These are phyloP conservation scores for Brachionus rotundiformis DNA, from an alignment of 1,140 invertebrate genomes.

Conservation along the genomic window DNA sequence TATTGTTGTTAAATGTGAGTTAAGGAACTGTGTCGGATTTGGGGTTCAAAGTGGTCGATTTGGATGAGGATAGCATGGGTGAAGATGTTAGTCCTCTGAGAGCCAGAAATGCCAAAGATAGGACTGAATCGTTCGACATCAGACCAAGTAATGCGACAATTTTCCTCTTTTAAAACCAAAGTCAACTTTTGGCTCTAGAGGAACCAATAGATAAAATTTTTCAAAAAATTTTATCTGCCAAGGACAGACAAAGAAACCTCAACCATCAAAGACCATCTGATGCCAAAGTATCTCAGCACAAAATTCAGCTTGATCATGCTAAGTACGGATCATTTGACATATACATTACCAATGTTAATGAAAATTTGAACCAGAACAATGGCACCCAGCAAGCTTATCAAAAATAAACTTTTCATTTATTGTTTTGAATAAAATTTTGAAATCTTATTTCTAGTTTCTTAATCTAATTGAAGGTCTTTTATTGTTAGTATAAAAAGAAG, in stretches of 20 bases:
- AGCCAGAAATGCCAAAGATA: not conserved
- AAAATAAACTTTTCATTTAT: not conserved
- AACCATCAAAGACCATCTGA: not conserved
- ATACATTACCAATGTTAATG: slow-evolving; percentile 45
- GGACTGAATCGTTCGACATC: not conserved
- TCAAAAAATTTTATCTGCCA: not conserved
- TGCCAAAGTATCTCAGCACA: not conserved
- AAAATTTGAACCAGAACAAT: slow-evolving; percentile 41
- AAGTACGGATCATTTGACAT: slow-evolving; percentile 51
- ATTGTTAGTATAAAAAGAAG: not conserved
- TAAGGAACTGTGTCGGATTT: slow-evolving; percentile 11
- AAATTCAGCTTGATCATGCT: slow-evolving; percentile 32
- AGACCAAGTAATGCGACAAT: not conserved
- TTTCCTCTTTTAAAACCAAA: not conserved
- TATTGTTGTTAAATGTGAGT: not conserved
- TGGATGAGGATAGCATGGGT: not conserved
- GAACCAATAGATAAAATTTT: slow-evolving; percentile 7
- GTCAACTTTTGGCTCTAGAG: not conserved
- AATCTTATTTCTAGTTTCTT: not conserved
- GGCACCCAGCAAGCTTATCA: not conserved
- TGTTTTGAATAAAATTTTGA: slow-evolving; percentile 25
- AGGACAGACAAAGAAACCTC: not conserved
- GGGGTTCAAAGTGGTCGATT: slow-evolving; percentile 45
- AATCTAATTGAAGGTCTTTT: not conserved
- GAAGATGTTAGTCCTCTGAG: not conserved